These are phyloP conservation scores for Antheraea mylitta DNA, from an alignment of 1,140 invertebrate species.

Conservation along the genomic window DNA sequence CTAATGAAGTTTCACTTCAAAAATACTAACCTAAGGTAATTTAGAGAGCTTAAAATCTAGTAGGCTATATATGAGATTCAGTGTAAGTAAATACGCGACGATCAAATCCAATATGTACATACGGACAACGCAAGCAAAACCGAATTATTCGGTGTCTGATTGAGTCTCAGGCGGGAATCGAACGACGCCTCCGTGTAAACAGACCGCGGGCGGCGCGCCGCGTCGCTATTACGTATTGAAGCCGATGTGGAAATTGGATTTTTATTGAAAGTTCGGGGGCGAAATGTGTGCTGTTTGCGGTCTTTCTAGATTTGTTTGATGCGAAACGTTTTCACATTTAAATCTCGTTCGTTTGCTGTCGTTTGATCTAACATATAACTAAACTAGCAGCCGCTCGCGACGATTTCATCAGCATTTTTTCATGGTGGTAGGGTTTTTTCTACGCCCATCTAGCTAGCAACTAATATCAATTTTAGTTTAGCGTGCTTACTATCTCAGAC, in stretches of 20 bases:
- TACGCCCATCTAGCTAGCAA: too few relatives aligned
- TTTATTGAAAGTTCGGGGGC: not conserved
- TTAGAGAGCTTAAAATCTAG: too few relatives aligned
- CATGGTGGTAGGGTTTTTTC: too few relatives aligned
- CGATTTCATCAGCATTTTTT: too few relatives aligned
- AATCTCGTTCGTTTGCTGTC: not conserved
- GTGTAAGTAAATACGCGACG: not conserved
- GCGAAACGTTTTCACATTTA: not conserved
- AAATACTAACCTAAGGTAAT: too few relatives aligned
- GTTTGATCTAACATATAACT: too few relatives aligned
- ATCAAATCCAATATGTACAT: not conserved
- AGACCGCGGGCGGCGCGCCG: not conserved
- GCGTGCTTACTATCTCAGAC: too few relatives aligned
- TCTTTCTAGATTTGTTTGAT: not conserved
- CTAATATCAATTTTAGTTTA: too few relatives aligned
- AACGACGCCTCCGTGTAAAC: not conserved
- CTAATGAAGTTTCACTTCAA: too few relatives aligned
- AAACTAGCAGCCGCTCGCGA: too few relatives aligned
- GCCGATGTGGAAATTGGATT: not conserved
- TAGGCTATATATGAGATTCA: not conserved
- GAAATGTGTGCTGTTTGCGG: not conserved
- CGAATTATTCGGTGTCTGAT: constrained; percentile 2
- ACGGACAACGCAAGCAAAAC: not conserved
- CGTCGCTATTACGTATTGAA: not conserved
- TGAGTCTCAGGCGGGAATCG: constrained; percentile 1